These are phyloP conservation scores for Pangasius sanitwongsei DNA, from an alignment of 2,797 vertebrate species.

Conservation along the genomic window DNA sequence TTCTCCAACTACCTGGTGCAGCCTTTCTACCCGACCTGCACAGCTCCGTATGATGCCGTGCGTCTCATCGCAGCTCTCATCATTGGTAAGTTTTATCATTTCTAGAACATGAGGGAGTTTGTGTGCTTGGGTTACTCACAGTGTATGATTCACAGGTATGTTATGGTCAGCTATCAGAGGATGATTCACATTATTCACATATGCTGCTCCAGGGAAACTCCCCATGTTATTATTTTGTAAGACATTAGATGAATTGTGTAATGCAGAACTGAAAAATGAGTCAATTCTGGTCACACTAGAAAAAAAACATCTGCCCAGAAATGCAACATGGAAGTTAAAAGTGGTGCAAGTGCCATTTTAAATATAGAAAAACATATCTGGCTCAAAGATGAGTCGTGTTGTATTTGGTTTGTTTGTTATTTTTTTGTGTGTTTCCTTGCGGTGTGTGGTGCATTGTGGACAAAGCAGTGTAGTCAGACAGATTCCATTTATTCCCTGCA, in stretches of 20 bases:
- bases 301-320: neutral
- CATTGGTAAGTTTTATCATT: slow-evolving; percentile 72
- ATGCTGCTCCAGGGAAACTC: neutral
- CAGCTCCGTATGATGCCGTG: slow-evolving; percentile 72
- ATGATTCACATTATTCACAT: neutral
- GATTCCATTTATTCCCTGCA: neutral
- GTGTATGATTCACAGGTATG: neutral
- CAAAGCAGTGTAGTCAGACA: neutral
- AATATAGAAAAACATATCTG: neutral
- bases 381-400: neutral
- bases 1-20: slow-evolving; percentile 81
- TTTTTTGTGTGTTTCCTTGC: neutral
- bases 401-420: neutral
- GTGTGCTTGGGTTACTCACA: neutral
- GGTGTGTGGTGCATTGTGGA: neutral
- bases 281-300: neutral
- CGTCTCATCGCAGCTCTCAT: slow-evolving; percentile 78
- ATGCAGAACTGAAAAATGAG: neutral
- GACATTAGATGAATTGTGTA: neutral
- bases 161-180: neutral
- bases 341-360: neutral
- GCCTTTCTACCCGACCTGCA: slow-evolving; percentile 78
- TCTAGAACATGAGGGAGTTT: neutral
- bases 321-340: neutral
- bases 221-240: neutral